phyloP scores from a whole-genome alignment of 2,888 invertebrate species.

The Philopedon plagiatum region DNA sequence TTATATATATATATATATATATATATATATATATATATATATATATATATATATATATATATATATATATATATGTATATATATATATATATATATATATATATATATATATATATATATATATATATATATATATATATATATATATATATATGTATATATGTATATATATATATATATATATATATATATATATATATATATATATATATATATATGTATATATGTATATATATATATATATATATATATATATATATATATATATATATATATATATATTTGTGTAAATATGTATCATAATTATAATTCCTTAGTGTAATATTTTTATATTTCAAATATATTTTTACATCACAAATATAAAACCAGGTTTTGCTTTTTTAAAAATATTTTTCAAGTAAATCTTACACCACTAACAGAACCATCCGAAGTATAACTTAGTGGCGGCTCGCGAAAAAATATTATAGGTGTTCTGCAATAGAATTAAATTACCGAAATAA shows the following conservation, averaged over 20 bases:
- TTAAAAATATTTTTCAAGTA: too few species aligned
- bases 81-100: not conserved
- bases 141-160: constrained; percentile 11
- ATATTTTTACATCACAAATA: too few species aligned
- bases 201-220: constrained; percentile 13
- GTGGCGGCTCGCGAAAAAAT: too few species aligned
- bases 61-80: not conserved
- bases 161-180: constrained; percentile 8
- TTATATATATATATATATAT: constrained; percentile 17
- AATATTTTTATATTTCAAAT: too few species aligned
- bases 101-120: constrained; percentile 17
- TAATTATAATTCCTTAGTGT: too few species aligned
- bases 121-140: constrained; percentile 17
- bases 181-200: constrained; percentile 15
- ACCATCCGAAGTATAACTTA: too few species aligned
- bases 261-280: not conserved
- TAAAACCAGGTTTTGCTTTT: too few species aligned
- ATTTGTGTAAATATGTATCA: too few species aligned
- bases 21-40: constrained; percentile 15
- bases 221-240: constrained; percentile 12
- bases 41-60: constrained; percentile 2
- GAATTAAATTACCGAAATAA: too few species aligned
- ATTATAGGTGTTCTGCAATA: too few species aligned
- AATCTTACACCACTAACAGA: too few species aligned
- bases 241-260: constrained; percentile 1